These are phyloP conservation scores for Paguma larvata DNA, from an alignment of 2,797 vertebrate species.

Conservation along the genomic window DNA sequence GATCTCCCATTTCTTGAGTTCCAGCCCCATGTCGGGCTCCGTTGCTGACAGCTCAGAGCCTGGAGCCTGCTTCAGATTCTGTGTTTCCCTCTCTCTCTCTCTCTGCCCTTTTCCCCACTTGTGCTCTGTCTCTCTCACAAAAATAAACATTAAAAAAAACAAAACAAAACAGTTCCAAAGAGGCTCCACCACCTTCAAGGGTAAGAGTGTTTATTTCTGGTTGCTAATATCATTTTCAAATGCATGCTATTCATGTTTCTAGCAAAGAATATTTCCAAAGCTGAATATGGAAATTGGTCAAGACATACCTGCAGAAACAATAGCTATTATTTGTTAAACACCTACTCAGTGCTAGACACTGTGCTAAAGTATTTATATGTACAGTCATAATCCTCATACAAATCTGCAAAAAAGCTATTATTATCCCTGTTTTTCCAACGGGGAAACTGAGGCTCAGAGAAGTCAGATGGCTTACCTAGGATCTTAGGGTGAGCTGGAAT, in stretches of 20 bases:
- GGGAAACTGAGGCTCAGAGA: background rate
- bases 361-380: background rate
- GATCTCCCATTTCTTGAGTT: too few relatives aligned
- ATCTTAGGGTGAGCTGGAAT: background rate
- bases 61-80: too few relatives aligned
- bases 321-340: background rate
- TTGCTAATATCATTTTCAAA: background rate
- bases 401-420: background rate
- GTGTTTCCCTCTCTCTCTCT: too few relatives aligned
- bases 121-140: too few relatives aligned
- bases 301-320: background rate
- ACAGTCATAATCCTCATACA: background rate
- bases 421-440: background rate
- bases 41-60: too few relatives aligned
- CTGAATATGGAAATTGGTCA: background rate
- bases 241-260: background rate
- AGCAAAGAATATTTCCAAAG: conserved; percentile 3
- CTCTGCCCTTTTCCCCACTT: too few relatives aligned
- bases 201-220: background rate
- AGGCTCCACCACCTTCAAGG: background rate
- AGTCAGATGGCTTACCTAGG: background rate
- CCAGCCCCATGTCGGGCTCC: too few relatives aligned
- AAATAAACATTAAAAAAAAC: too few relatives aligned
- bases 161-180: background rate
- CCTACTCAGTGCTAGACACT: background rate